These are phyloP conservation scores for Boloria euphrosyne DNA, from an alignment of 2,888 invertebrate genomes.

Conservation along the genomic window DNA sequence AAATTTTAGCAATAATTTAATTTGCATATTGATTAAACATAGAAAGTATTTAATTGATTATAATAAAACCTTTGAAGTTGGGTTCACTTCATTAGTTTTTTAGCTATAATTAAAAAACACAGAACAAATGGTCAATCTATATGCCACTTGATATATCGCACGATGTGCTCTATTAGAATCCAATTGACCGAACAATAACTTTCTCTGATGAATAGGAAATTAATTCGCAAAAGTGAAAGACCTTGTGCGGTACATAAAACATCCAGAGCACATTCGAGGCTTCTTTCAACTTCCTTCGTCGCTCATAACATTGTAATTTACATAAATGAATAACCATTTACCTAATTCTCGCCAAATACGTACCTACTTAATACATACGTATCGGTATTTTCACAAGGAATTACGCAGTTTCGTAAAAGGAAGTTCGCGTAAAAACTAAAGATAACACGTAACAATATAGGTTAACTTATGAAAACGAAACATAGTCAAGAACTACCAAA, in stretches of 20 bases:
- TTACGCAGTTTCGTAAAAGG: background rate
- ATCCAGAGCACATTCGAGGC: slow-evolving; percentile 44
- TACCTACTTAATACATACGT: slow-evolving; percentile 10
- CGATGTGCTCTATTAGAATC: slow-evolving; percentile 20
- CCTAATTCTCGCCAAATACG: slow-evolving; percentile 18
- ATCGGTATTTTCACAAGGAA: background rate
- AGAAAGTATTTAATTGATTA: background rate
- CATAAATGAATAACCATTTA: slow-evolving; percentile 31
- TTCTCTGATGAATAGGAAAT: slow-evolving; percentile 47
- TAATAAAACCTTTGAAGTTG: background rate
- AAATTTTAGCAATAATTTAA: background rate
- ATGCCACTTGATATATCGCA: slow-evolving; percentile 9
- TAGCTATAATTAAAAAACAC: background rate
- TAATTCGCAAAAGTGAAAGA: slow-evolving; percentile 56
- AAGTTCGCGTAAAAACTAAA: slow-evolving; percentile 1
- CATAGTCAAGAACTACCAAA: too few species aligned
- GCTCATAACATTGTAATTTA: slow-evolving; percentile 34
- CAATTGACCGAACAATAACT: slow-evolving; percentile 39
- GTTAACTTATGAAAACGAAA: background rate
- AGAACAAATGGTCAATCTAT: background rate
- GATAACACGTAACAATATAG: background rate
- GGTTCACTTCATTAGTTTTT: background rate
- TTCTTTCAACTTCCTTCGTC: slow-evolving; percentile 42
- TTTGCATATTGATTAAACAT: background rate
- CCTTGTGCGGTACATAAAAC: slow-evolving; percentile 37